Conservation (phyloP, 2,888 invertebrate species). For the Endomychus coccineus region DNA sequence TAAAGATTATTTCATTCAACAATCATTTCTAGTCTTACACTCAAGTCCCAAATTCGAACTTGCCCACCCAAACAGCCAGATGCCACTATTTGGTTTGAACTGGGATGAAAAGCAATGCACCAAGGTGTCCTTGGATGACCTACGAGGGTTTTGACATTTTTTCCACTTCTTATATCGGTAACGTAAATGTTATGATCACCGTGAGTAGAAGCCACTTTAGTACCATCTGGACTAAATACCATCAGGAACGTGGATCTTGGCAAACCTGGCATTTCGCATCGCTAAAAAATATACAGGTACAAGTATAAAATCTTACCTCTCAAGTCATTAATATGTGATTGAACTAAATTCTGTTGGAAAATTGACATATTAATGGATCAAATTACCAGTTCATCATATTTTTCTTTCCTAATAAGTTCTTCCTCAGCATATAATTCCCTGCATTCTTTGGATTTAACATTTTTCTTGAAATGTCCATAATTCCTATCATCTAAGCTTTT, state of each 20-base stretch:
- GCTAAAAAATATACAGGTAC: conserved; percentile 20
- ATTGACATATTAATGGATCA: conserved; percentile 2
- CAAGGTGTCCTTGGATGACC: conserved; percentile 87
- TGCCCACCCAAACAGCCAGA: conserved; percentile 85
- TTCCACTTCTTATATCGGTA: conserved; percentile 69
- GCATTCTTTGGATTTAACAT: conserved; percentile 24
- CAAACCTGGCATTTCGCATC: conserved; percentile 63
- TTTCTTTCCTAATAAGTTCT: conserved; percentile 28
- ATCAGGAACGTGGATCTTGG: conserved; percentile 77
- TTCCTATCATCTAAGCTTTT: conserved; percentile 30
- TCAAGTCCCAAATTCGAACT: conserved; percentile 82
- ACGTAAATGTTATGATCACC: conserved; percentile 86
- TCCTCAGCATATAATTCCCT: conserved; percentile 32
- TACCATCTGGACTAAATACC: conserved; percentile 83
- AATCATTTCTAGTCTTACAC: conserved; percentile 45
- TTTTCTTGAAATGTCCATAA: conserved; percentile 23
- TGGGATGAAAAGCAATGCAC: conserved; percentile 85
- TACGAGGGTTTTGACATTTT: conserved; percentile 65
- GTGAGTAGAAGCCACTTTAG: conserved; percentile 79
- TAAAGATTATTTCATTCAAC: not conserved
- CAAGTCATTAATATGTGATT: too few relatives aligned
- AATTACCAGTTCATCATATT: conserved; percentile 30
- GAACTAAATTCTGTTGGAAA: too few relatives aligned
- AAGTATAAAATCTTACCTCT: conserved; percentile 5
- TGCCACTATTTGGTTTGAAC: conserved; percentile 73